Evolutionary conservation across 2,113 vertebrate genomes (phyloP).

Genomic region (Gyps fulvus): DNA sequence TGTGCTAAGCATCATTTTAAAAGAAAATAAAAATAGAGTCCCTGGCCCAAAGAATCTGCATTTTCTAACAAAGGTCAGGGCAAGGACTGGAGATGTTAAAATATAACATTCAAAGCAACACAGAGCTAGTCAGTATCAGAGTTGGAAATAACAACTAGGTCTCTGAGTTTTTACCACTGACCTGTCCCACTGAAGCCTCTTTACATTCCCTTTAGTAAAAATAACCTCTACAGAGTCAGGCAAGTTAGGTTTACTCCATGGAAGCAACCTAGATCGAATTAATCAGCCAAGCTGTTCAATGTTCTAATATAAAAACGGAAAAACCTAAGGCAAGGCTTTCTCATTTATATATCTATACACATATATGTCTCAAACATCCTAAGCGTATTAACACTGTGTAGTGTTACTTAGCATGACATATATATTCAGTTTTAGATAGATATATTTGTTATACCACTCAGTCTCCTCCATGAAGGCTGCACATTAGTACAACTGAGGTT

Average conservation of each 20-base stretch:
- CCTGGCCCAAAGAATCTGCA: not conserved
- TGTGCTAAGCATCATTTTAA: not conserved
- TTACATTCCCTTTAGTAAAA: not conserved
- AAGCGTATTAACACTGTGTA: not conserved
- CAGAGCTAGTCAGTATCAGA: not conserved
- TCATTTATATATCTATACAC: not conserved
- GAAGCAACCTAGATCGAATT: not conserved
- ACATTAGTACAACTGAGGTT: fast-evolving
- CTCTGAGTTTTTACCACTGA: not conserved
- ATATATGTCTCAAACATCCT: not conserved
- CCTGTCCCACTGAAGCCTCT: not conserved
- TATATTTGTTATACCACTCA: not conserved
- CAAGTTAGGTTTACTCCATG: not conserved
- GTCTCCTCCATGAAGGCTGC: not conserved
- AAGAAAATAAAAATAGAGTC: not conserved
- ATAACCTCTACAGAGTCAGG: not conserved
- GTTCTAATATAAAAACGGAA: not conserved
- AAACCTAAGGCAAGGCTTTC: not conserved
- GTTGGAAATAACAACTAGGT: not conserved
- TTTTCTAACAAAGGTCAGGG: not conserved
- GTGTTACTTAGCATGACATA: not conserved
- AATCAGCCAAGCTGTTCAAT: not conserved
- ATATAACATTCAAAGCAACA: not conserved
- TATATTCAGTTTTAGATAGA: not conserved
- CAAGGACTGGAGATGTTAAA: not conserved